Evolutionary conservation across 2,888 invertebrate genomes (phyloP).

Genomic region (Phorcus lineatus): DNA sequence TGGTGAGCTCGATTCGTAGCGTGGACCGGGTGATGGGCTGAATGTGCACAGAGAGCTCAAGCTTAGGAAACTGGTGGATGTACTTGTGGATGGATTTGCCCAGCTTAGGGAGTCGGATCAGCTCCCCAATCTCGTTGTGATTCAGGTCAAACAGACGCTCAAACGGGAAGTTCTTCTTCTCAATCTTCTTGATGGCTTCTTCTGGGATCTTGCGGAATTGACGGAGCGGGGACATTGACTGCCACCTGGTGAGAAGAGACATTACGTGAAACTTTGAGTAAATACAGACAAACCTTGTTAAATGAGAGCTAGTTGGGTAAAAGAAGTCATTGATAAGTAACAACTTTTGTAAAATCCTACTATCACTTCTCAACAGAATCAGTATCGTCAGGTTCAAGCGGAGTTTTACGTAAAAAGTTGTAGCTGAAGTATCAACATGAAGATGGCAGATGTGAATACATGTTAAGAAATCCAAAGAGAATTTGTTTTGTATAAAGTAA

Average conservation of each 20-base stretch:
- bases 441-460: no score
- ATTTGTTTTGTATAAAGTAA: no score
- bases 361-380: no score
- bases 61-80: conserved; percentile 93
- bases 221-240: conserved; percentile 97
- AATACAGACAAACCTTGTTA: no score
- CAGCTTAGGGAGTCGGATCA: conserved; percentile 91
- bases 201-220: conserved; percentile 98
- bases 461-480: no score
- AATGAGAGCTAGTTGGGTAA: no score
- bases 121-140: conserved; percentile 97
- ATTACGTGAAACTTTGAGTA: no score
- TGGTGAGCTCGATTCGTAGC: conserved; percentile 94
- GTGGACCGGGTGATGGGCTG: conserved; percentile 95
- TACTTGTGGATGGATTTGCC: conserved; percentile 94
- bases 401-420: no score
- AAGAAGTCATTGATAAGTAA: no score
- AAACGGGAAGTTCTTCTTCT: conserved; percentile 87
- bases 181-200: conserved; percentile 96
- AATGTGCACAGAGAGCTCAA: conserved; percentile 96
- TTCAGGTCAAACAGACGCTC: conserved; percentile 93
- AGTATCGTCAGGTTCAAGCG: no score
- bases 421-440: no score
- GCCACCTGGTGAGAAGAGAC: conserved; percentile 81
- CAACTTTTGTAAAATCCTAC: no score